phyloP scores from a whole-genome alignment of 1,140 invertebrate species.

The Tetranychus cinnabarinus region DNA sequence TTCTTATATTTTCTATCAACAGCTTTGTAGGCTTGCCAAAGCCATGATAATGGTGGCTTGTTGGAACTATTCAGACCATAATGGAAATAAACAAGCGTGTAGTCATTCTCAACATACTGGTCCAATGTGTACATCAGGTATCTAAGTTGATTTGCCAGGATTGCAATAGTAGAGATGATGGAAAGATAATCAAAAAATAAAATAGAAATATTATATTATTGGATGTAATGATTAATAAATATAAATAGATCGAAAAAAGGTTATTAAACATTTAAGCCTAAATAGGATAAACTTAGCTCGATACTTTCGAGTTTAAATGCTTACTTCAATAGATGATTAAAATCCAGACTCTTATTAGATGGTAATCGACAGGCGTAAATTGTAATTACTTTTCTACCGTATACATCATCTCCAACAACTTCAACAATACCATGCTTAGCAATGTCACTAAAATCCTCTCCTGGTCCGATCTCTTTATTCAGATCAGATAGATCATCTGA shows the following conservation, averaged over 20 bases:
- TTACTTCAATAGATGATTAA: constrained; percentile 55
- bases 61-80: constrained; percentile 87
- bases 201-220: neutral
- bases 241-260: no score
- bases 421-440: constrained; percentile 60
- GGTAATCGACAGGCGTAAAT: constrained; percentile 81
- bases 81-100: constrained; percentile 97
- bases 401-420: constrained; percentile 64
- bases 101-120: constrained; percentile 95
- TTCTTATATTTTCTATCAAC: constrained; percentile 98
- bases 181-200: neutral
- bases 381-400: constrained; percentile 76
- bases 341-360: constrained; percentile 56
- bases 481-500: constrained; percentile 19
- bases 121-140: constrained; percentile 86
- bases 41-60: constrained; percentile 80
- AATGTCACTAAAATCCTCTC: constrained; percentile 45
- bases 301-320: constrained; percentile 1
- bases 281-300: no score
- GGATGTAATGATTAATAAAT: neutral
- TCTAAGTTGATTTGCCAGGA: constrained; percentile 26
- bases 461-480: neutral
- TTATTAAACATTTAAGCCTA: no score
- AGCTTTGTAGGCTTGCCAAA: constrained; percentile 91
- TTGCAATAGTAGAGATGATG: no score